Evolutionary conservation across 2,113 vertebrate species (phyloP).

Genomic region (Symphodus melops): DNA sequence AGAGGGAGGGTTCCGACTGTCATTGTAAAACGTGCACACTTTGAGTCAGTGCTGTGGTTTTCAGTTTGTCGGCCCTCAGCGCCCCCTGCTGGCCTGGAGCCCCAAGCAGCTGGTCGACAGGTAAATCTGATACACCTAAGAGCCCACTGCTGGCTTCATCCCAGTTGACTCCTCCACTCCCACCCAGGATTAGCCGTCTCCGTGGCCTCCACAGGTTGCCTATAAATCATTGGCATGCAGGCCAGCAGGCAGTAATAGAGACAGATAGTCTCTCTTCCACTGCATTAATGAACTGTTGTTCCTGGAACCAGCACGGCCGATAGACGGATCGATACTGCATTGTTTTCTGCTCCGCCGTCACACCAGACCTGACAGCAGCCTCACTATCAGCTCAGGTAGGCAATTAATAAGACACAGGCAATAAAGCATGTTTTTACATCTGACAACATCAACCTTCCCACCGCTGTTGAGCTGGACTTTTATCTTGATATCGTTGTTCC

Average conservation of each 20-base stretch:
- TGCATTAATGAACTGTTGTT: conserved; percentile 74
- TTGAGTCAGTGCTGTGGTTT: too few relatives aligned
- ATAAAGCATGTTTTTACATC: conserved; percentile 16
- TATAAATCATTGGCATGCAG: conserved; percentile 66
- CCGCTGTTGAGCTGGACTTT: not conserved
- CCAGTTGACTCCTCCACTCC: conserved; percentile 14
- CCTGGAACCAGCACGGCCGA: conserved; percentile 54
- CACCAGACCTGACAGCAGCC: not conserved
- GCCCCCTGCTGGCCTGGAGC: too few relatives aligned
- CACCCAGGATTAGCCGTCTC: conserved; percentile 46
- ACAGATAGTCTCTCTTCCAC: conserved; percentile 67
- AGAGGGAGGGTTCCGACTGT: too few relatives aligned
- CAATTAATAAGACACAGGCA: conserved; percentile 43
- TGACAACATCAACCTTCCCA: conserved; percentile 9
- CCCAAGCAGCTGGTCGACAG: too few relatives aligned
- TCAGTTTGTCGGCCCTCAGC: too few relatives aligned
- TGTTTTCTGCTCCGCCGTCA: conserved; percentile 54
- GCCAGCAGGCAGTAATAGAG: conserved; percentile 71
- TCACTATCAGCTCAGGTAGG: conserved; percentile 6
- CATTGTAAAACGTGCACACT: too few relatives aligned
- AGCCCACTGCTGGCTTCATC: conserved; percentile 27
- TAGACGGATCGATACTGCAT: conserved; percentile 52
- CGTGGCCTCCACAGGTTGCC: conserved; percentile 59
- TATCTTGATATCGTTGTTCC: too few relatives aligned
- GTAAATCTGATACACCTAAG: too few relatives aligned